Base-by-base conservation (phyloP, 2,113 vertebrate species). In the Scartelaos histophorus region DNA sequence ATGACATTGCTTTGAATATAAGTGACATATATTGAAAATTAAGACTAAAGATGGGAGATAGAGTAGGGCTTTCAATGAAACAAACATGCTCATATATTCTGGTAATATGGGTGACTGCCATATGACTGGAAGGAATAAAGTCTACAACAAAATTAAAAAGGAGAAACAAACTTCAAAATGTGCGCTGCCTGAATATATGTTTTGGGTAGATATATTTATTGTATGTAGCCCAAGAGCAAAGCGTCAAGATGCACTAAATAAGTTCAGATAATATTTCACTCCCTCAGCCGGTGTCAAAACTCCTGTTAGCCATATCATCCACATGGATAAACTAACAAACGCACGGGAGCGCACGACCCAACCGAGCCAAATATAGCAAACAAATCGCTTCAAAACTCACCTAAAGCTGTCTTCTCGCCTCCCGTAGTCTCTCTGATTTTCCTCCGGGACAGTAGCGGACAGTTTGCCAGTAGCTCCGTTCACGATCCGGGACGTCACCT, bases 401-500 rank as follows among this genome's bases (percentile, higher is more conserved):
- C 61, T n/a, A 64, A 64, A 64, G 61, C n/a, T 21, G 61, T 34
- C 56, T 58, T 15, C 22, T 58, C 56, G 11, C 13, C 34, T 43
- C 61, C 61, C 9, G 38, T 11, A 10, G 38, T 10, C 43, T 35
- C 13, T 64, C 3, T 19, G 4, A 15, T 1, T 35, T 64, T 12
- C 7, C 34, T 17, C 2, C 61, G 0, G 34, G 29, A 21, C 35
- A 38, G 61, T 5, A 64, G 61, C 61, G n/a, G 61, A 64, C 34
- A 43, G 60, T 62, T 29, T 3, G 34, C 29, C 60, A 35, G 61
- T 62, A 35, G 60, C 25, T 35, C 25, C 25, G 29, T 19, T 64
- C 61, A 34, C 61, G 61, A 34, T 64, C 24, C 15, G 61, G 38
- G 61, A 64, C 29, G 61, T 64, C 34, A 38, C 61, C 61, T 38